Base-by-base conservation (phyloP, 1,140 invertebrate genomes). In the Leptoteleia sp. region DNA sequence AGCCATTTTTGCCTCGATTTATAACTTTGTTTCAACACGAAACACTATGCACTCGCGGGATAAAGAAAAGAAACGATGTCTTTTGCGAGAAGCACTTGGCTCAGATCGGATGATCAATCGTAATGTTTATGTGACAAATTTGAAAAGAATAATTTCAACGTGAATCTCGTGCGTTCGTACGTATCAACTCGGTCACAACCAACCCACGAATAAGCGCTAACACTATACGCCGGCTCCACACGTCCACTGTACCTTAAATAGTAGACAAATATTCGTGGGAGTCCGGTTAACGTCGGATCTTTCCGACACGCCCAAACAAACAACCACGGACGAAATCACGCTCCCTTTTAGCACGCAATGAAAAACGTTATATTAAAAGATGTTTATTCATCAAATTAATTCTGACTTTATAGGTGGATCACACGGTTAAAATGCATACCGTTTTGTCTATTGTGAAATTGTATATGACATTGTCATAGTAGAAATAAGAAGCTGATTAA, bases 1-100 rank as follows among this genome's bases (percentile, higher is more conserved):
- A 87, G 93, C 93, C 93, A 94, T 94, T 91, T 92, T 90, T 54
- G 27, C 11, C 1, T 43, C 37, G 33, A 13, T 29, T 3, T n/a
- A n/a, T 1, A 40, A 42, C 27, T 67, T 40, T 45, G 29, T 11
- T 38, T 33, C 16, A 33, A 54, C 54, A 45, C 68, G 40, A 54
- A 77, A 59, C 76, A 76, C 52, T 75, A 12, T 12, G 42, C 65
- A 70, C 62, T 15, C 50, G 31, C 38, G 13, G 16, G 35, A 57
- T 4, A 55, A 27, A 3, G 13, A 38, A 8, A 25, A 3, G 27
- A 29, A 4, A 29, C 6, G 3, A 29, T 7, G n/a, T 52, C 6
- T n/a, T 12, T 48, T 16, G 19, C 27, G n/a, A n/a, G 29, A 22
- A 43, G 13, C 67, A 65, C 45, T 59, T n/a, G 17, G n/a, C 57